Percentiles rank a stretch among this genome's conserved stretches.
Evolutionary conservation across 2,797 vertebrate species (phyloP).

Genomic region (Tauraco hartlaubi): DNA sequence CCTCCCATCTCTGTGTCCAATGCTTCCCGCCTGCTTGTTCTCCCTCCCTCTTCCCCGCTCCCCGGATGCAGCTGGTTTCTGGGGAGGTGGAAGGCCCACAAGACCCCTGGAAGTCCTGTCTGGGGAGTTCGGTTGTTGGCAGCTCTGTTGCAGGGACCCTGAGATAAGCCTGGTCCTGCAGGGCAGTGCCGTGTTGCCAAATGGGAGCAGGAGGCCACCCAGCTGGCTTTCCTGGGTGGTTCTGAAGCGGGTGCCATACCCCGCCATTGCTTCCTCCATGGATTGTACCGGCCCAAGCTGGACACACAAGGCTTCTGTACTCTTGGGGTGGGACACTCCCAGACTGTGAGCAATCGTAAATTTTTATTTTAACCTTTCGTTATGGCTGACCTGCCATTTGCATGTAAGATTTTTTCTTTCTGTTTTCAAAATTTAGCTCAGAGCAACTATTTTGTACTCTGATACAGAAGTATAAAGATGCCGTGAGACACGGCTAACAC

Average conservation of each 20-base stretch:
- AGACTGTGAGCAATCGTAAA: background rate
- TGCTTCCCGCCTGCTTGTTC: background rate
- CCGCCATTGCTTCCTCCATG: rapidly evolving
- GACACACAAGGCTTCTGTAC: background rate
- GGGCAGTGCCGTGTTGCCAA: background rate
- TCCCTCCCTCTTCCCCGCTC: background rate
- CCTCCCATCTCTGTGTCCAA: background rate
- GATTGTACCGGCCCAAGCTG: background rate
- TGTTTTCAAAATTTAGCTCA: background rate
- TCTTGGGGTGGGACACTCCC: background rate
- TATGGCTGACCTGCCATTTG: background rate
- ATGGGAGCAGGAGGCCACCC: background rate
- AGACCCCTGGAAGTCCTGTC: background rate
- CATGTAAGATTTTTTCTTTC: background rate
- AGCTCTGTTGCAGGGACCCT: background rate
- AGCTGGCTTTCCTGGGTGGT: background rate
- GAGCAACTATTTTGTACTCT: background rate
- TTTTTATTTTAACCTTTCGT: background rate
- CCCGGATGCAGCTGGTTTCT: background rate
- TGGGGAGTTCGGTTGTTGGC: background rate
- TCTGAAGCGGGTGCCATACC: background rate
- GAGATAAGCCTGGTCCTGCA: background rate
- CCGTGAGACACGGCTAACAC: background rate
- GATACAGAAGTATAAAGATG: background rate
- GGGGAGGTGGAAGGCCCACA: background rate